Evolutionary conservation across 1,140 invertebrate genomes (phyloP), one percentile per base, ranked within the genome.

Genomic region (Calycopis cecrops): DNA sequence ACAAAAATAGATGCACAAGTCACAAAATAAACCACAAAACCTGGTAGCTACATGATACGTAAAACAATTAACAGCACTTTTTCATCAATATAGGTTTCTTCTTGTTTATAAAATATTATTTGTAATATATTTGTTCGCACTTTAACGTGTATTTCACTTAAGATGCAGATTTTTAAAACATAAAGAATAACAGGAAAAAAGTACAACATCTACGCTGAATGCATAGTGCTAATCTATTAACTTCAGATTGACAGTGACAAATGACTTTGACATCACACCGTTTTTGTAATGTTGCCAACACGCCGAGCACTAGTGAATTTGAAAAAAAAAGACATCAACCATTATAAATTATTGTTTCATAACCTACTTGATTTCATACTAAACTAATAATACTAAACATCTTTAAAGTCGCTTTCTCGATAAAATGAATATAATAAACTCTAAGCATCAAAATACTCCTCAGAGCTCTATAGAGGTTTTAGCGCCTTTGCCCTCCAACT

Each of bases 21-120:
- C 74, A 73, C 79, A 79, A 79, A 80, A 82, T 76, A 81, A 79
- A 78, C 72, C 77, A 82, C 79, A 82, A 73, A 63, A 69, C 47
- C 51, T 54, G n/a, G 35, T 35, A 55, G 73, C 74, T 80, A 82
- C 80, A 85, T 84, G 74, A 81, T 82, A 76, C 76, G 79, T 73
- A 82, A 63, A 42, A 33, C 21, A 10, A 54, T 16, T 54, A 16
- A 47, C 34, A 62, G 35, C 58, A 72, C 63, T 65, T 63, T 69
- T 70, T 62, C 48, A 58, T 37, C 55, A 28, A 59, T 50, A 56
- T 52, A 18, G 40, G 61, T 49, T 62, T 56, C 34, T 48, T 40
- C 21, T 53, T 48, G 53, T 54, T 53, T 18, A 34, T 35, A 14
- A 42, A 38, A 51, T 55, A 44, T 47, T 37, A 38, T 53, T 57